A percentile compares a stretch with the other conserved stretches of the same genome.
phyloP scores from a whole-genome alignment of 2,888 invertebrate species.

The Cryptocephalus moraei region DNA sequence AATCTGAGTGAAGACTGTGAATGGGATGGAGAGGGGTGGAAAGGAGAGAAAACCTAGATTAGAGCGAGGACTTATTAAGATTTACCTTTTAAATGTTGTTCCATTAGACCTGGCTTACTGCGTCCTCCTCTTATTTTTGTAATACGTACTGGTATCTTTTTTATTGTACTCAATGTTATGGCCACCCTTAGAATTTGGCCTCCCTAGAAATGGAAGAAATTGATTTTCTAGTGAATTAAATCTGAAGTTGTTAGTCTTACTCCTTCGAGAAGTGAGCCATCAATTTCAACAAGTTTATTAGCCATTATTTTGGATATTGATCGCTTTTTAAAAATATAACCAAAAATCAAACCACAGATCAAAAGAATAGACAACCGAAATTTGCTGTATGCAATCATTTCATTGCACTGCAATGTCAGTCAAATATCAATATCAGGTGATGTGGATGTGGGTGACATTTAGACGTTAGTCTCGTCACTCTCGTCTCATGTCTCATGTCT shows the following conservation, averaged over 20 bases:
- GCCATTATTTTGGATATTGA: background rate
- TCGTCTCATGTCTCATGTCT: too few relatives aligned
- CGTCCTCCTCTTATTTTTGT: constrained; percentile 73
- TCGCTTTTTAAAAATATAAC: too few relatives aligned
- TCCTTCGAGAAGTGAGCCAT: constrained; percentile 73
- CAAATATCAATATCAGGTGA: too few relatives aligned
- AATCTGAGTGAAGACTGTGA: background rate
- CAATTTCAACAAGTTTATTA: constrained; percentile 45
- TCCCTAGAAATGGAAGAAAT: constrained; percentile 48
- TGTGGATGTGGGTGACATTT: too few relatives aligned
- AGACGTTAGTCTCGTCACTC: too few relatives aligned
- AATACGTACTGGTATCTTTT: constrained; percentile 61
- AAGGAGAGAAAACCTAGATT: background rate
- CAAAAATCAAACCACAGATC: too few relatives aligned
- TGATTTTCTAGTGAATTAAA: constrained; percentile 3
- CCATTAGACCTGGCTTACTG: constrained; percentile 70
- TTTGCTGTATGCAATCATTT: too few relatives aligned
- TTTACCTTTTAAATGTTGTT: constrained; percentile 71
- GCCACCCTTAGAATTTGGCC: constrained; percentile 84
- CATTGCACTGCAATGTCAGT: too few relatives aligned
- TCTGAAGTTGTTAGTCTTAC: constrained; percentile 38
- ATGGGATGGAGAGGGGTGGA: too few relatives aligned
- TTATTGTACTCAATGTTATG: constrained; percentile 66
- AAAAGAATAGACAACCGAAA: too few relatives aligned
- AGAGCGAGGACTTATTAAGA: constrained; percentile 1